Percentiles rank a stretch among this genome's conserved stretches.
Evolutionary conservation across 1,140 invertebrate genomes (phyloP).

Genomic region (Rhopalosiphum maidis): DNA sequence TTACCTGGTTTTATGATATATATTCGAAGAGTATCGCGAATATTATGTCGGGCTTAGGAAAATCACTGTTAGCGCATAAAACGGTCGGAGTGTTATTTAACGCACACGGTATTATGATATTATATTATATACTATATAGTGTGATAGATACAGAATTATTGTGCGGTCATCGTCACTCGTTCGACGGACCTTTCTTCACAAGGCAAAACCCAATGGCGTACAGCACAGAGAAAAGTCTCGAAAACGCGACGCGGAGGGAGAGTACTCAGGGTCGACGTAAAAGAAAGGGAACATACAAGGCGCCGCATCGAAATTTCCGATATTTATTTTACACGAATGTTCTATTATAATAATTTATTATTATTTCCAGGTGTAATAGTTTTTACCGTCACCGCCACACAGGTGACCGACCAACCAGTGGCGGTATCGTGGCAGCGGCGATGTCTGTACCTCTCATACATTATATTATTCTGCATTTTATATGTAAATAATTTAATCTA

Average conservation of each 20-base stretch:
- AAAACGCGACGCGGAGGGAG: background rate
- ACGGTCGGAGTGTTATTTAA: background rate
- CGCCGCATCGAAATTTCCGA: background rate
- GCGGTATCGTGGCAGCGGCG: too few species aligned
- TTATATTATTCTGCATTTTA: too few species aligned
- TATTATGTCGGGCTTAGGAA: background rate
- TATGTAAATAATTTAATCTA: too few species aligned
- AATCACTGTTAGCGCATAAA: background rate
- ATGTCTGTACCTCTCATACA: background rate
- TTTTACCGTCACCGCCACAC: background rate
- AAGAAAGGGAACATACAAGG: background rate
- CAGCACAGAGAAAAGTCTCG: background rate
- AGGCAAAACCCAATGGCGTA: background rate
- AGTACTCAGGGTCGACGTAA: background rate
- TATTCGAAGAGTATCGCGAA: too few species aligned
- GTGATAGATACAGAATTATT: background rate
- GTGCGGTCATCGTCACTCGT: background rate
- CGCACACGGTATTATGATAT: background rate
- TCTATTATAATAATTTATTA: background rate
- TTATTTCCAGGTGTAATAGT: background rate
- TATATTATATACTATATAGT: background rate
- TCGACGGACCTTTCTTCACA: background rate
- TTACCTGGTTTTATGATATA: too few species aligned
- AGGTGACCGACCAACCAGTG: background rate
- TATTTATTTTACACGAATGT: background rate